Evolutionary conservation across 2,113 vertebrate species (phyloP).

Genomic region (Anseranas semipalmata): DNA sequence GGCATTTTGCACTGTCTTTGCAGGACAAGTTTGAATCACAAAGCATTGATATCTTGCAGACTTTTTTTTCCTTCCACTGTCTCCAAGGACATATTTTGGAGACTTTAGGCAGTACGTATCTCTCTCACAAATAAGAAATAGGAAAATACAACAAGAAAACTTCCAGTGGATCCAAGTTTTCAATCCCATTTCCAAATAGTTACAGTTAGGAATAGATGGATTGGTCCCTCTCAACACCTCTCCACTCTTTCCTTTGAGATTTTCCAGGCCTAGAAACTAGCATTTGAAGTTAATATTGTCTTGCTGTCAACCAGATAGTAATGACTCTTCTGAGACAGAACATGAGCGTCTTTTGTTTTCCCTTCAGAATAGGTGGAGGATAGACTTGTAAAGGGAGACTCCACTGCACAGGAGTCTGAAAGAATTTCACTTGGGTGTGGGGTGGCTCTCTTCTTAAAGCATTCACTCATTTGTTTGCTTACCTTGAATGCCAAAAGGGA

Average conservation of each 20-base stretch:
- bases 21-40: neutral
- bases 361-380: rapidly evolving
- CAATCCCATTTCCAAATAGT: neutral
- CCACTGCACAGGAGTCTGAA: neutral
- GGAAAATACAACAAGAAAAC: neutral
- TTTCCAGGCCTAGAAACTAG: neutral
- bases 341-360: neutral
- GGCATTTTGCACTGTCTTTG: neutral
- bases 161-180: neutral
- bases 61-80: neutral
- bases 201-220: neutral
- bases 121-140: neutral
- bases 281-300: neutral
- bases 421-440: neutral
- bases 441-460: neutral
- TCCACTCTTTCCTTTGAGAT: neutral
- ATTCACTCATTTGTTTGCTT: neutral
- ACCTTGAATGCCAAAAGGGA: neutral
- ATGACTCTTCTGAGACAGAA: neutral
- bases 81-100: neutral
- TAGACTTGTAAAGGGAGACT: neutral
- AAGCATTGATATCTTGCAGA: neutral
- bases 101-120: too few relatives aligned
- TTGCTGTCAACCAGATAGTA: neutral
- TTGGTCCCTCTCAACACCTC: neutral